A percentile compares a stretch with the other conserved stretches of the same genome.
phyloP scores from a whole-genome alignment of 2,888 invertebrate species.

The Dioctria rufipes region DNA sequence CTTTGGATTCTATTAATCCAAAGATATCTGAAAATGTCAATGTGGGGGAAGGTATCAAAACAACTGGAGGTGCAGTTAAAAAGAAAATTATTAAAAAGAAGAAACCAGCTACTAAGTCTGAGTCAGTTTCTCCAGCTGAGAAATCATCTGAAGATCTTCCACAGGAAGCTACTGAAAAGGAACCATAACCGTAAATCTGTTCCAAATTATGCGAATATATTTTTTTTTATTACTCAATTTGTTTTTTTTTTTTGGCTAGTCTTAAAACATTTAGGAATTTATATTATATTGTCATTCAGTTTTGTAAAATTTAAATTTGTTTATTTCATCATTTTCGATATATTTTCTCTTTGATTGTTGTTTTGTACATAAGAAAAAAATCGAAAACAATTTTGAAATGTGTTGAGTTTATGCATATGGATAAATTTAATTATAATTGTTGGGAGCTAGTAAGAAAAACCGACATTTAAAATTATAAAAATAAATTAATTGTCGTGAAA shows the following conservation, averaged over 20 bases:
- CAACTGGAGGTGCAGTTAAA: constrained; percentile 30
- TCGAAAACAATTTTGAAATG: constrained; percentile 2
- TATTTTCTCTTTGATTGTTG: neutral
- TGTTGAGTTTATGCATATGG: neutral
- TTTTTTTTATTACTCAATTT: neutral
- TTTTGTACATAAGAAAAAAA: constrained; percentile 17
- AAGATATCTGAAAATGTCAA: constrained; percentile 4
- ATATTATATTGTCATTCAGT: neutral
- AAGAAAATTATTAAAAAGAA: constrained; percentile 54
- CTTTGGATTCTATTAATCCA: neutral
- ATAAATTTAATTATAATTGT: neutral
- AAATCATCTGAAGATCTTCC: neutral
- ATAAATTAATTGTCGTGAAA: constrained; percentile 8
- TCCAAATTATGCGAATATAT: neutral
- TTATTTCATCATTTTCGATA: constrained; percentile 23
- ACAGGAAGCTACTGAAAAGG: neutral
- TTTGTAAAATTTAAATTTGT: constrained; percentile 17
- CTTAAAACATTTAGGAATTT: constrained; percentile 18
- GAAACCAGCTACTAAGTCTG: constrained; percentile 1
- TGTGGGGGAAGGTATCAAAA: neutral
- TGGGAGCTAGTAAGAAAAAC: neutral
- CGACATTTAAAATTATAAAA: neutral
- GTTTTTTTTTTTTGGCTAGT: constrained; percentile 32
- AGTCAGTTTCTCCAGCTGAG: constrained; percentile 15
- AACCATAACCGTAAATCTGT: neutral